Percentiles rank a stretch among this genome's conserved stretches.
Evolutionary conservation across 2,888 invertebrate species (phyloP).

Genomic region (Machimus rusticus): DNA sequence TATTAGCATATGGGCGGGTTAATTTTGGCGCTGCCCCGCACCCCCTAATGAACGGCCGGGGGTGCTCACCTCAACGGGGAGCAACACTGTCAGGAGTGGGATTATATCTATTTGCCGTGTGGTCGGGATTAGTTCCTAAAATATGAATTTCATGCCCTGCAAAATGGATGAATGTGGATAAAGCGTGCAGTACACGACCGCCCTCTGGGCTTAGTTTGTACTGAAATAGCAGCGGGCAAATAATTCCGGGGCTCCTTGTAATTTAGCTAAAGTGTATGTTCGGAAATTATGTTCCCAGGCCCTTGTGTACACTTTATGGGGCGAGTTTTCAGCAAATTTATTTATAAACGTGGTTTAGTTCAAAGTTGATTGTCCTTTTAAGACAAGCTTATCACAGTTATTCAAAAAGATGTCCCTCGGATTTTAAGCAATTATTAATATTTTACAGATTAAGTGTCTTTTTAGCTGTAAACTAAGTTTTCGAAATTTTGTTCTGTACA

Average conservation of each 20-base stretch:
- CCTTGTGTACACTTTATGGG: conserved; percentile 1
- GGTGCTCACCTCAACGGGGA: conserved; percentile 12
- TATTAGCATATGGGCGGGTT: conserved; percentile 18
- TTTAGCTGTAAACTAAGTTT: background rate
- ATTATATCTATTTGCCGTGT: conserved; percentile 32
- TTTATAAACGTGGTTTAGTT: conserved; percentile 24
- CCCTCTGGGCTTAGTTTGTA: conserved; percentile 9
- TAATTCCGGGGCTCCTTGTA: background rate
- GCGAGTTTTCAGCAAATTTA: background rate
- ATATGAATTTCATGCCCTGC: conserved; percentile 35
- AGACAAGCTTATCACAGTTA: background rate
- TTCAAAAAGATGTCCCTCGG: background rate
- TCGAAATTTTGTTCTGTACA: background rate
- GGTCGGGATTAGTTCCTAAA: conserved; percentile 33
- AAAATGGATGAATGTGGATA: conserved; percentile 36
- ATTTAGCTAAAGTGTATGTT: conserved; percentile 8
- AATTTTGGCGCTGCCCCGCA: background rate
- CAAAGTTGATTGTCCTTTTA: background rate
- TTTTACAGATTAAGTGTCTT: background rate
- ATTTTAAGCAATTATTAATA: background rate
- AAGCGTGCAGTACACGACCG: background rate
- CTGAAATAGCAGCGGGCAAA: conserved; percentile 2
- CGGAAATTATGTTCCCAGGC: background rate
- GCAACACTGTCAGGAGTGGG: conserved; percentile 1
- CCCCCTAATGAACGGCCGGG: background rate